These are phyloP conservation scores for Ameiurus melas DNA, from an alignment of 2,113 vertebrate species.

Conservation along the genomic window DNA sequence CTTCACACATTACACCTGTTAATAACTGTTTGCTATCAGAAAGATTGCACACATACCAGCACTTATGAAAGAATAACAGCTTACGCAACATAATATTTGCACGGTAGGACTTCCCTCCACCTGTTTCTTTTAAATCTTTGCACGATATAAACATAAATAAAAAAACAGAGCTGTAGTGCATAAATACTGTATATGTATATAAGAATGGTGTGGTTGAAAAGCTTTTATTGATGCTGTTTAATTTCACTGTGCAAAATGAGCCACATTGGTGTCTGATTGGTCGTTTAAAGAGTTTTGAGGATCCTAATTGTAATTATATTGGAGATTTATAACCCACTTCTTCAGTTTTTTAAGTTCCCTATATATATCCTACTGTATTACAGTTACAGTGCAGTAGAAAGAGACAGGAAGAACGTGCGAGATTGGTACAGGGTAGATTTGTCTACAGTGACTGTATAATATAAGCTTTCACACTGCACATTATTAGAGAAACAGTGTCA, in stretches of 20 bases:
- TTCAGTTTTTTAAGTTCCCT: neutral
- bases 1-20: conserved; percentile 24
- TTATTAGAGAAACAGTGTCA: neutral
- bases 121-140: conserved; percentile 7
- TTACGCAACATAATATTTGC: conserved; percentile 6
- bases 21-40: conserved; percentile 42
- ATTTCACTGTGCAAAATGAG: neutral
- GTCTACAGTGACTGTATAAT: neutral
- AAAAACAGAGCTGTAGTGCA: neutral
- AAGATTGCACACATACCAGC: conserved; percentile 15
- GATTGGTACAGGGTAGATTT: neutral
- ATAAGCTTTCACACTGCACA: neutral
- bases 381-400: neutral
- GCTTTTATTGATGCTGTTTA: conserved; percentile 6
- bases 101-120: neutral
- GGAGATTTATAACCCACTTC: neutral
- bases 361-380: neutral
- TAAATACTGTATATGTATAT: neutral
- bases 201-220: neutral
- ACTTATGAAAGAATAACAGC: conserved; percentile 29
- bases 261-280: neutral
- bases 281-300: neutral
- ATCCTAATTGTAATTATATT: neutral
- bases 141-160: neutral
- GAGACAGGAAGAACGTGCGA: neutral